Evolutionary conservation across 2,888 invertebrate species (phyloP).

Genomic region (Tryphoninae sp.): DNA sequence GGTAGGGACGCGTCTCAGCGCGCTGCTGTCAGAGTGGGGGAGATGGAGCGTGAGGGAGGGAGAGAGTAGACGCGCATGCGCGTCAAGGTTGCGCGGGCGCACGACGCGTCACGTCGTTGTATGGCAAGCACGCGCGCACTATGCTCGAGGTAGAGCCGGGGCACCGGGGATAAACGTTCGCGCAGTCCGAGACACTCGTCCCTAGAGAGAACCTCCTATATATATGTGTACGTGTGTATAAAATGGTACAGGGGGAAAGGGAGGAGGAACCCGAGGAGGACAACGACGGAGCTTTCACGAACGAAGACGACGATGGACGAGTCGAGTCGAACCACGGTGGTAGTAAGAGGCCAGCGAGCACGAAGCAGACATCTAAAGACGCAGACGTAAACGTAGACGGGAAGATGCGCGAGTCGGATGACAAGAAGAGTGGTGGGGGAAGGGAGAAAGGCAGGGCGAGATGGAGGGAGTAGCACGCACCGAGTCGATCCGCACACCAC

Average conservation of each 20-base stretch:
- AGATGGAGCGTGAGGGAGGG: not conserved
- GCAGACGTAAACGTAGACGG: slow-evolving; percentile 45
- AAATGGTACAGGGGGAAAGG: not conserved
- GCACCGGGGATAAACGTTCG: slow-evolving; percentile 1
- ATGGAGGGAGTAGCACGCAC: slow-evolving; percentile 67
- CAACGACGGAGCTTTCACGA: slow-evolving; percentile 1
- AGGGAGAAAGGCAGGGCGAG: slow-evolving; percentile 26
- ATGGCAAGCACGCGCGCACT: slow-evolving; percentile 13
- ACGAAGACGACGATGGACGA: slow-evolving; percentile 1
- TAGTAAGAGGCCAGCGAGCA: slow-evolving; percentile 14
- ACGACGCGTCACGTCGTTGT: slow-evolving; percentile 16
- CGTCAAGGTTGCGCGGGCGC: not conserved
- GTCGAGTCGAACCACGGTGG: not conserved
- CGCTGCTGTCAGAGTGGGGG: no score
- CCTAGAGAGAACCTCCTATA: not conserved
- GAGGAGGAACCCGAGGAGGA: not conserved
- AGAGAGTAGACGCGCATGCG: not conserved
- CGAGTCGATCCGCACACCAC: slow-evolving; percentile 71
- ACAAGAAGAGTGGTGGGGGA: slow-evolving; percentile 18
- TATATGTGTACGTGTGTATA: not conserved
- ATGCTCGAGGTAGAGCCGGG: not conserved
- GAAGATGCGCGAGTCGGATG: slow-evolving; percentile 38
- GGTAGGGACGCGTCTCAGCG: no score
- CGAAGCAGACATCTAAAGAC: slow-evolving; percentile 36
- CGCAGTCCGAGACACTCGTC: not conserved